Evolutionary conservation across 2,113 vertebrate genomes (phyloP).

Genomic region (Laticauda colubrina): DNA sequence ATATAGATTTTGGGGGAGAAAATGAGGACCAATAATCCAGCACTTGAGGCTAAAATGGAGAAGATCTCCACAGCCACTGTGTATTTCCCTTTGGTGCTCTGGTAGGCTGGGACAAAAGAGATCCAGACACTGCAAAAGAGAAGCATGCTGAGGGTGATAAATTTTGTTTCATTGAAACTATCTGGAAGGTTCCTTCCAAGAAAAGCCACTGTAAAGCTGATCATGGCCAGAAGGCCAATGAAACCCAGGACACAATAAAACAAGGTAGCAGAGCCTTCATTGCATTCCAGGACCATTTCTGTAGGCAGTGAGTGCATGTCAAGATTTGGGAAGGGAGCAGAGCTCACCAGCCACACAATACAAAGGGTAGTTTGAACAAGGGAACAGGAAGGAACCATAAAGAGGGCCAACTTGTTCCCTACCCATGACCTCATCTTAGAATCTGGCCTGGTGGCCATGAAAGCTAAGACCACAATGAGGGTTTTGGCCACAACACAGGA

Average conservation of each 20-base stretch:
- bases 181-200: neutral
- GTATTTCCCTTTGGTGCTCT: neutral
- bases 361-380: neutral
- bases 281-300: neutral
- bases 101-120: neutral
- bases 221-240: neutral
- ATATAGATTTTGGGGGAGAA: no score
- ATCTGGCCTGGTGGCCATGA: neutral
- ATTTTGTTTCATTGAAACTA: neutral
- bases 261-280: neutral
- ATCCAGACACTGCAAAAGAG: neutral
- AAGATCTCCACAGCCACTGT: no score
- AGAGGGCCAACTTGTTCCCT: neutral
- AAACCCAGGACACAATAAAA: neutral
- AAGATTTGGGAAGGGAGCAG: neutral
- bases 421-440: neutral
- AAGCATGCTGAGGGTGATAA: neutral
- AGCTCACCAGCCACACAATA: neutral
- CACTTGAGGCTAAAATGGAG: no score
- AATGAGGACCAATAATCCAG: no score
- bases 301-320: neutral
- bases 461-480: no score
- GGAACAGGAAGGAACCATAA: neutral
- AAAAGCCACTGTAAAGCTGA: neutral
- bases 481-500: no score